Percentiles rank a stretch among this genome's conserved stretches.
These are phyloP conservation scores for Lacerta viridis DNA, from an alignment of 2,797 vertebrate species.

Conservation along the genomic window DNA sequence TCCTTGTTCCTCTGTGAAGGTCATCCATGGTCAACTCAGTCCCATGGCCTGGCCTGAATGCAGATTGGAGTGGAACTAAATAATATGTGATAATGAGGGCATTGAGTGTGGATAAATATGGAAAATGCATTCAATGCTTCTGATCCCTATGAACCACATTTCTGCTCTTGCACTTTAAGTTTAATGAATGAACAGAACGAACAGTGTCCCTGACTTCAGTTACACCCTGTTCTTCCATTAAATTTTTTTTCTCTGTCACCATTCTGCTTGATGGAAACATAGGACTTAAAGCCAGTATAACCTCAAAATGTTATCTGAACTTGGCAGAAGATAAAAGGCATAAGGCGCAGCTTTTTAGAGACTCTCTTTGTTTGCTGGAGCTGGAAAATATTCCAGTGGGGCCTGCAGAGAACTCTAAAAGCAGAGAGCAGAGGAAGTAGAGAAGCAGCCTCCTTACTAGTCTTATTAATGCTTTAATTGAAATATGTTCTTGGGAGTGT, in stretches of 20 bases:
- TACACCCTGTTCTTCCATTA: slow-evolving; percentile 9
- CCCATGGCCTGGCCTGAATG: too few species aligned
- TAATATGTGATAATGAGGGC: background rate
- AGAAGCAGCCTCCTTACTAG: background rate
- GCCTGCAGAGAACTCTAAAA: background rate
- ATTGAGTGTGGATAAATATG: background rate
- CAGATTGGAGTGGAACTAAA: too few species aligned
- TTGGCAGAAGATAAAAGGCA: slow-evolving; percentile 22
- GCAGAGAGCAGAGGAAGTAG: background rate
- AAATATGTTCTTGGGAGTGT: background rate
- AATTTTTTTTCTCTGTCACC: background rate
- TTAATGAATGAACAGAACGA: background rate
- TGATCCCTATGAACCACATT: background rate
- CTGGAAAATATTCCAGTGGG: slow-evolving; percentile 14
- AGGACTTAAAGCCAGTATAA: slow-evolving; percentile 33
- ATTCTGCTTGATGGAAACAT: background rate
- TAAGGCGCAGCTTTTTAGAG: background rate
- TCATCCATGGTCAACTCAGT: too few species aligned
- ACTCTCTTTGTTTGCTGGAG: slow-evolving; percentile 19
- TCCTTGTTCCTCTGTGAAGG: too few species aligned
- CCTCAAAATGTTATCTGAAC: slow-evolving; percentile 60
- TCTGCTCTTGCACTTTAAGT: background rate
- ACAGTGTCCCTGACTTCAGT: background rate
- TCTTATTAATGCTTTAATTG: background rate
- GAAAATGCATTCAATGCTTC: background rate